phyloP scores from a whole-genome alignment of 2,888 invertebrate species.

The Habrosyne pyritoides region DNA sequence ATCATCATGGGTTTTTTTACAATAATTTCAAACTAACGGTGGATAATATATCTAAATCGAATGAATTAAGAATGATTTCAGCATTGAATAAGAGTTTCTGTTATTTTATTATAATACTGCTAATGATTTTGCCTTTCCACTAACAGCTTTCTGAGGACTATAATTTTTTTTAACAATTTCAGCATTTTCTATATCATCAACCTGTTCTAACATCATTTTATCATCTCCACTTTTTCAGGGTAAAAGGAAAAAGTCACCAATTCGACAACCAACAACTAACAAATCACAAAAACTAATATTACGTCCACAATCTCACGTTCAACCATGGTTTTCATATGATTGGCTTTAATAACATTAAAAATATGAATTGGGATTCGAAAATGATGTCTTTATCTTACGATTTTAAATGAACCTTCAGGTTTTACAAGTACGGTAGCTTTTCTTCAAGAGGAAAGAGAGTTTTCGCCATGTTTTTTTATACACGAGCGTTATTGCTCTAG shows the following conservation, averaged over 20 bases:
- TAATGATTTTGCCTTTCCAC: not conserved
- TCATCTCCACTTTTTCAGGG: slow-evolving; percentile 57
- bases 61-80: not conserved
- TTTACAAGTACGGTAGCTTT: too few relatives aligned
- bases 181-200: not conserved
- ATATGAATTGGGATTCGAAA: not conserved
- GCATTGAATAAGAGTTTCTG: not conserved
- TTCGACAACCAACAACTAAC: slow-evolving; percentile 32
- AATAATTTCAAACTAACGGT: too few relatives aligned
- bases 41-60: too few relatives aligned
- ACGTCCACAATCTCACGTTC: slow-evolving; percentile 30
- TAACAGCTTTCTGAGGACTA: slow-evolving; percentile 1
- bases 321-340: slow-evolving; percentile 48
- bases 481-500: too few relatives aligned
- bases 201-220: not conserved
- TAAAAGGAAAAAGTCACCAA: slow-evolving; percentile 49
- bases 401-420: too few relatives aligned
- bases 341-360: slow-evolving; percentile 30
- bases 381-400: not conserved
- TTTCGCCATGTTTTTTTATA: too few relatives aligned
- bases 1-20: too few relatives aligned
- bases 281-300: slow-evolving; percentile 47
- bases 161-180: not conserved
- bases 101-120: not conserved
- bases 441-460: too few relatives aligned